Base-by-base conservation (phyloP, 1,140 invertebrate species). In the Sitodiplosis mosellana region DNA sequence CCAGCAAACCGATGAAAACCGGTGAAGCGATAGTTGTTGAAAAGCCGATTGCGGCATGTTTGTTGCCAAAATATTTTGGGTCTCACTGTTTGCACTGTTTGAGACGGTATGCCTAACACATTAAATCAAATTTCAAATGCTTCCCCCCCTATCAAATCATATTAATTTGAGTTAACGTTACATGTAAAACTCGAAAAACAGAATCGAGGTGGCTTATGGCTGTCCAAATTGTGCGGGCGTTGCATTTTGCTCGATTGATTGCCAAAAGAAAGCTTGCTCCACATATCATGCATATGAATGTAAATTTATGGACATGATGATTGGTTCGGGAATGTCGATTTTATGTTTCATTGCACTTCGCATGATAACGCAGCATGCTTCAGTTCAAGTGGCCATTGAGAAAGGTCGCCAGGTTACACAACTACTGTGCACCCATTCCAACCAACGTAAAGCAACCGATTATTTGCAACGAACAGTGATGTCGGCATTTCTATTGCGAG, bases 51-150 rank as follows among this genome's bases (percentile, higher is more conserved):
- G 78, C 78, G 2, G 77, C 83, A 2, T 83, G 80, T 47, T 66
- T 91, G 2, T 57, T 85, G 14, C 73, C 78, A 1, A 76, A 80
- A 27, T 77, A 72, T 59, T 82, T 77, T 60, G 75, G 77, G 2
- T 78, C 76, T 7, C 80, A 90, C 60, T 94, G 89, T 59, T 76
- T 84, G 49, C 76, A 88, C 56, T 93, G 89, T 61, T 84, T 87
- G 54, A 64, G 69, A 51, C 73, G 80, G 78, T 80, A 11, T 45
- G 20, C 11, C 4, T 43, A n/a, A n/a, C n/a, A n/a, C n/a, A n/a
- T 18, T 43, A 15, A 19, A 4, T 38, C 3, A 3, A 3, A 38
- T 38, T 38, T 5, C 12, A 14, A 14, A 14, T 38, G 12, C 36
- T 38, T 38, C 14, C 2, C 17, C 3, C 5, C 14, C 14, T 14